These are phyloP conservation scores for Holacanthus passer DNA, from an alignment of 2,113 vertebrate species.

Conservation along the genomic window DNA sequence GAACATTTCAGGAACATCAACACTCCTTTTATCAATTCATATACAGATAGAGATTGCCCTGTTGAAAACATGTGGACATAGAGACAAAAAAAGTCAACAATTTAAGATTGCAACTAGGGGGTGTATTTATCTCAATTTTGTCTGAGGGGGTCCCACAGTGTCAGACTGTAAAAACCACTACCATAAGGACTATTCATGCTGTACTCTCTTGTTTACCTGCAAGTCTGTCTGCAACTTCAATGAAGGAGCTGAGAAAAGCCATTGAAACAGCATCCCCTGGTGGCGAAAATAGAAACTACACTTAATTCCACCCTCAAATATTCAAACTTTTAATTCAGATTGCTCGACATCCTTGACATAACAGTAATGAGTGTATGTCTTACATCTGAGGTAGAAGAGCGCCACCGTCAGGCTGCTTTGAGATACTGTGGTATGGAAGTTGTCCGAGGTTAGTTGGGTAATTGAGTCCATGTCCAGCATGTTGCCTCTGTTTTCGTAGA, in stretches of 20 bases:
- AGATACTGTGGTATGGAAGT: constrained; percentile 80
- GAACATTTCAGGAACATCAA: neutral
- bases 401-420: constrained; percentile 80
- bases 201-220: constrained; percentile 81
- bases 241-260: constrained; percentile 87
- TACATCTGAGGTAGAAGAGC: constrained; percentile 94
- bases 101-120: too few species aligned
- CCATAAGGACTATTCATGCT: neutral
- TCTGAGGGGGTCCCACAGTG: neutral
- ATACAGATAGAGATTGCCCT: neutral
- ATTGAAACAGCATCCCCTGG: constrained; percentile 93
- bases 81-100: neutral
- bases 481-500: constrained; percentile 86
- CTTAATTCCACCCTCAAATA: neutral
- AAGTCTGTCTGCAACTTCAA: constrained; percentile 86
- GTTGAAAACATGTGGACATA: too few species aligned
- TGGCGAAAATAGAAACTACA: constrained; percentile 60
- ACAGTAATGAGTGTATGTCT: constrained; percentile 54
- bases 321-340: neutral
- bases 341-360: neutral
- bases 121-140: neutral
- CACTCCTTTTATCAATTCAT: neutral
- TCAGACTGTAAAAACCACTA: neutral
- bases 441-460: constrained; percentile 86
- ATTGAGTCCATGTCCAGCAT: constrained; percentile 83